Evolutionary conservation across 2,797 vertebrate genomes (phyloP), one percentile per base, ranked within the genome.

Genomic region (Streptopelia turtur): DNA sequence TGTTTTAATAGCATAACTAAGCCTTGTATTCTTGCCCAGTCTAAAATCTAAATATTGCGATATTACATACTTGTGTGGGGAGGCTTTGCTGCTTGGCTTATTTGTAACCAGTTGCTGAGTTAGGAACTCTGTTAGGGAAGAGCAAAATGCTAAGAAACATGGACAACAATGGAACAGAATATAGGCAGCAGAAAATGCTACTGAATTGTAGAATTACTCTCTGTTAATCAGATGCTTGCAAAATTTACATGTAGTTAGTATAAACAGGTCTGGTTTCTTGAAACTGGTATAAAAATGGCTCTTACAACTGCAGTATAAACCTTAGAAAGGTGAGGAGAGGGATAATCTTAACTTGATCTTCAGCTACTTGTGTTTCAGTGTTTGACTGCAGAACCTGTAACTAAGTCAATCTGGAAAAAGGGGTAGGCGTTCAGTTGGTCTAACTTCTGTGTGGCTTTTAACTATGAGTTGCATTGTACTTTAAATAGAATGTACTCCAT

Each of bases 11-110:
- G 30, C 9, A 5, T 65, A 25, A 53, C 13, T 30, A 55, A 91
- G 70, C 59, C 43, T 85, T 92, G 71, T 83, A 31, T 87, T 75
- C 80, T 90, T 94, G 94, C 82, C 64, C 39, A 66, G 89, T 79
- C 45, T 50, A 22, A 53, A 33, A 1, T 11, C 16, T 41, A 56
- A 9, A 56, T 85, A 6, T 20, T 27, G 0, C 2, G 6, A 2
- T 59, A 27, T 74, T 53, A 2, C 0, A 0, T 74, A 43, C 14
- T 71, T 77, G 11, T 33, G 72, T 28, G 11, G 20, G 35, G 31
- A 50, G 65, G 72, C 72, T 78, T 90, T 87, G 64, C 37, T 86
- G 49, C 61, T 71, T 81, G 30, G 31, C 37, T 66, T 69, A 22
- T 39, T 50, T 49, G 49, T 74, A 83, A 18, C 16, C 47, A 43